Percentiles rank a stretch among this genome's conserved stretches.
These are phyloP conservation scores for Diaphora mendica DNA, from an alignment of 2,888 invertebrate genomes.

Conservation along the genomic window DNA sequence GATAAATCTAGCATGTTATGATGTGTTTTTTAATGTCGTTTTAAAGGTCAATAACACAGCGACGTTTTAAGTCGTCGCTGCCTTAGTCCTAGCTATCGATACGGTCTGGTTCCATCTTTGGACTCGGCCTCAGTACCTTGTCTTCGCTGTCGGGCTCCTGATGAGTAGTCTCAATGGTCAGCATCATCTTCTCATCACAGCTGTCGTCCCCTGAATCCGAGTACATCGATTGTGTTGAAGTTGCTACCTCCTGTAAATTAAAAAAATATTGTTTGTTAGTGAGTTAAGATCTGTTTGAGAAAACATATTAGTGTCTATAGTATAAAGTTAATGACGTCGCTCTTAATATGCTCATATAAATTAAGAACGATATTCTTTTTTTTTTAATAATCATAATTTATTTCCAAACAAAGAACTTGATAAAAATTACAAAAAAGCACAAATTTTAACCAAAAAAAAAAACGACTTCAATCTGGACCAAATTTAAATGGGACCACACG, in stretches of 20 bases:
- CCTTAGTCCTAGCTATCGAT: slow-evolving; percentile 72
- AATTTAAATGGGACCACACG: no score
- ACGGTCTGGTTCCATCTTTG: slow-evolving; percentile 72
- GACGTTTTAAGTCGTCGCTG: slow-evolving; percentile 53
- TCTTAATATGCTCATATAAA: no score
- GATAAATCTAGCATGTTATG: neutral
- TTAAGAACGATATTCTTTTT: no score
- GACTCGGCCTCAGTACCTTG: slow-evolving; percentile 72
- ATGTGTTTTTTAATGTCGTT: no score
- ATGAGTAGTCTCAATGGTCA: slow-evolving; percentile 89
- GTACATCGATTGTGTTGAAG: slow-evolving; percentile 90
- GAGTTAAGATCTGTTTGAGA: no score
- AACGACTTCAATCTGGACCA: no score
- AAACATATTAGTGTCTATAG: no score
- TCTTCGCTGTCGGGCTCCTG: slow-evolving; percentile 87
- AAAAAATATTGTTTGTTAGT: neutral
- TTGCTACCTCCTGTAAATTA: slow-evolving; percentile 77
- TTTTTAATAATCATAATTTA: no score
- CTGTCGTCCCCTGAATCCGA: slow-evolving; percentile 91
- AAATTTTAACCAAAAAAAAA: no score
- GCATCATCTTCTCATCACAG: slow-evolving; percentile 92
- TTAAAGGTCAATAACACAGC: slow-evolving; percentile 30
- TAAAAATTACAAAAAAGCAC: no score
- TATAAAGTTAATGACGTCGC: no score
- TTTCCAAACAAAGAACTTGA: no score